Percentiles rank a stretch among this genome's conserved stretches.
Evolutionary conservation across 2,113 vertebrate genomes (phyloP).

Genomic region (Hyaena hyaena): DNA sequence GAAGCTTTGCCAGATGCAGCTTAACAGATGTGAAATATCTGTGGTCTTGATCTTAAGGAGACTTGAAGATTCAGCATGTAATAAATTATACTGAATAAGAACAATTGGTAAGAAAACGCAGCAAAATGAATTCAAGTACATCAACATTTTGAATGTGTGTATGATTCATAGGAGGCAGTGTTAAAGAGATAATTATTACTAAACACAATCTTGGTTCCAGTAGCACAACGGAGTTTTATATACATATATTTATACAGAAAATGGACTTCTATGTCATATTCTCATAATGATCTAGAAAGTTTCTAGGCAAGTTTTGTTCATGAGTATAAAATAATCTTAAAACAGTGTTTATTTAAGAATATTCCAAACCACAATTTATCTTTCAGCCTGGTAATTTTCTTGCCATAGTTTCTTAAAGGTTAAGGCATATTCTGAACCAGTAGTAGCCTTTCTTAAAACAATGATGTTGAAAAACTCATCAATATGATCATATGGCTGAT

Average conservation of each 20-base stretch:
- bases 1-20: neutral
- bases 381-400: neutral
- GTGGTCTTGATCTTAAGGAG: neutral
- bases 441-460: neutral
- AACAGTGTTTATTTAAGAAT: neutral
- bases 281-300: neutral
- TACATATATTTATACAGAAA: neutral
- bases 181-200: neutral
- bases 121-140: neutral
- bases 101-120: neutral
- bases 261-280: neutral
- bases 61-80: neutral
- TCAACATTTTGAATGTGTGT: constrained; percentile 32
- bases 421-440: neutral
- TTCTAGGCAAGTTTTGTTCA: neutral
- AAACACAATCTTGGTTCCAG: neutral
- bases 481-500: neutral
- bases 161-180: neutral
- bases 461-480: neutral
- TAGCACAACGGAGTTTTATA: neutral
- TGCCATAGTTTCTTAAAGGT: neutral
- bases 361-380: neutral
- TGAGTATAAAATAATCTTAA: neutral
- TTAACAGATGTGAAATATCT: constrained; percentile 17
- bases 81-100: neutral